Evolutionary conservation across 2,888 invertebrate species (phyloP).

Genomic region (Lacanobia oleracea): DNA sequence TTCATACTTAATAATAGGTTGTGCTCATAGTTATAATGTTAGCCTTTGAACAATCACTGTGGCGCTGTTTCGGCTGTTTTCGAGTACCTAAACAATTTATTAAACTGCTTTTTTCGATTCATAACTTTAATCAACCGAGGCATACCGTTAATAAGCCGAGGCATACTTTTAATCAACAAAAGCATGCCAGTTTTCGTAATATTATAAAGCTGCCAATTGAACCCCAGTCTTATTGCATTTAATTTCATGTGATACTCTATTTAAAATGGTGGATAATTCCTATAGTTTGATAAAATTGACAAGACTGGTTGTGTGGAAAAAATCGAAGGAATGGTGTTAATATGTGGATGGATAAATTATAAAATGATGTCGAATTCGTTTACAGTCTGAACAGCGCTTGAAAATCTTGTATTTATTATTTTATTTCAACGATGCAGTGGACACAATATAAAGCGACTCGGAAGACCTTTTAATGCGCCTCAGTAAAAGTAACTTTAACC

Average conservation of each 20-base stretch:
- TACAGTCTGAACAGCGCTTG: constrained; percentile 52
- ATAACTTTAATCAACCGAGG: not conserved
- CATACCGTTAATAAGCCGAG: not conserved
- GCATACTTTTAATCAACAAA: not conserved
- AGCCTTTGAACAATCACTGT: constrained; percentile 56
- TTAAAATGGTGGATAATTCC: constrained; percentile 55
- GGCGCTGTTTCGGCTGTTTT: constrained; percentile 54
- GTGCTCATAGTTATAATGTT: constrained; percentile 71
- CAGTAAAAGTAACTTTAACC: constrained; percentile 9
- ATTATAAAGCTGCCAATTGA: constrained; percentile 16
- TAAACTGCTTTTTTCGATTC: constrained; percentile 15
- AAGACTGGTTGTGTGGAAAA: constrained; percentile 40
- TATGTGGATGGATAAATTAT: constrained; percentile 17
- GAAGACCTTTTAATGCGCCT: not conserved
- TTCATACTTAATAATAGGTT: constrained; percentile 73
- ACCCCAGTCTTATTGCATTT: constrained; percentile 51
- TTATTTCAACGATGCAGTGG: constrained; percentile 43
- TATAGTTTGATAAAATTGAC: constrained; percentile 54
- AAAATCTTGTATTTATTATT: constrained; percentile 39
- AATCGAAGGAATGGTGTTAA: constrained; percentile 29
- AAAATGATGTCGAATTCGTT: constrained; percentile 13
- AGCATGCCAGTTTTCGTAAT: not conserved
- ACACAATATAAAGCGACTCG: constrained; percentile 37
- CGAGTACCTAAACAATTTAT: not conserved
- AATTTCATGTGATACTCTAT: constrained; percentile 58